Evolutionary conservation across 1,140 invertebrate species (phyloP).

Genomic region (Psilanteris sp.): DNA sequence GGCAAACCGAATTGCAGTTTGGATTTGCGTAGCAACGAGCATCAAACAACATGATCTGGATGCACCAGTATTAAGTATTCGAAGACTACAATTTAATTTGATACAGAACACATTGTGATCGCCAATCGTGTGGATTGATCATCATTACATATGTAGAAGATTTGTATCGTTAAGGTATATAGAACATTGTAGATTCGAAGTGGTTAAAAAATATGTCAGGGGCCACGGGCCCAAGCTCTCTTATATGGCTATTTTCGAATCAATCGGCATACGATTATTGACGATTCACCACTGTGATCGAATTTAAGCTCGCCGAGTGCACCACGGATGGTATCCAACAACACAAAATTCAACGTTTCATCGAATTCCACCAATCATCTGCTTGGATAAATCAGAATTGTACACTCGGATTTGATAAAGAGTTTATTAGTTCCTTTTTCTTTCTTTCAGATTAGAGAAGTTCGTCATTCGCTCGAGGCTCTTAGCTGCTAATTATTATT

Average conservation of each 20-base stretch:
- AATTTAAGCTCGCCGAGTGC: conserved; percentile 63
- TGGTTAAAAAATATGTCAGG: conserved; percentile 78
- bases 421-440: conserved; percentile 61
- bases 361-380: conserved; percentile 29
- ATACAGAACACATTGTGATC: conserved; percentile 52
- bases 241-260: conserved; percentile 72
- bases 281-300: conserved; percentile 65
- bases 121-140: conserved; percentile 54
- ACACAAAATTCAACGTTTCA: conserved; percentile 26
- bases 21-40: conserved; percentile 4
- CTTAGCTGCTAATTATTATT: conserved; percentile 62
- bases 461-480: conserved; percentile 47
- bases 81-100: conserved; percentile 51
- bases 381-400: conserved; percentile 49
- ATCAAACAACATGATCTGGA: conserved; percentile 40
- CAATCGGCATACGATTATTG: conserved; percentile 66
- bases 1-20: neutral
- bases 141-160: conserved; percentile 53
- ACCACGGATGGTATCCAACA: conserved; percentile 28
- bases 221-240: conserved; percentile 74
- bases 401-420: conserved; percentile 46
- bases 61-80: conserved; percentile 66
- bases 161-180: conserved; percentile 67
- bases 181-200: conserved; percentile 71
- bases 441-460: conserved; percentile 50